phyloP scores from a whole-genome alignment of 2,797 vertebrate species.

The Sebastolobus altivelis region DNA sequence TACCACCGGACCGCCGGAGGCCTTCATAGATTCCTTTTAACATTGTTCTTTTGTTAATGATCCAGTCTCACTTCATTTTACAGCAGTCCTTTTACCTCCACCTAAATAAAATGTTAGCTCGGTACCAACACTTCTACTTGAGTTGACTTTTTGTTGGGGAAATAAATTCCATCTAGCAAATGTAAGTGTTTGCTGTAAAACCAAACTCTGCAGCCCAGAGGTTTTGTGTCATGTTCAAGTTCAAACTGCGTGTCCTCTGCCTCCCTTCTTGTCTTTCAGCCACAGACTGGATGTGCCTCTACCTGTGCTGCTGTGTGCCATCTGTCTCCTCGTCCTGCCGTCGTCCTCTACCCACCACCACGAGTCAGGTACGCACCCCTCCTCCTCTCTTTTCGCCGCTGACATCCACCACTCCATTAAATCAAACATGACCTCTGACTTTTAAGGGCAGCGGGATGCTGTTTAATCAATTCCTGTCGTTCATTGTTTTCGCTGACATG shows the following conservation, averaged over 20 bases:
- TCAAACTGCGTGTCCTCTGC: background rate
- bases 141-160: background rate
- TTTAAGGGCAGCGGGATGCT: background rate
- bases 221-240: background rate
- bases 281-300: conserved; percentile 71
- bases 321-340: conserved; percentile 79
- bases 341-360: conserved; percentile 66
- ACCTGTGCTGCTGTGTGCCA: conserved; percentile 74
- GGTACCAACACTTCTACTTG: background rate
- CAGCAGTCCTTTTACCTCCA: background rate
- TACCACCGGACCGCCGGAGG: too few species aligned
- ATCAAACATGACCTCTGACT: conserved; percentile 51
- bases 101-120: background rate
- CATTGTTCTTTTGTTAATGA: background rate
- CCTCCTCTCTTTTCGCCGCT: background rate
- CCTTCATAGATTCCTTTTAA: background rate
- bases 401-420: conserved; percentile 53
- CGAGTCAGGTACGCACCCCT: conserved; percentile 73
- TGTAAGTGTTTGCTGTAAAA: background rate
- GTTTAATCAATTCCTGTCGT: conserved; percentile 50
- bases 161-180: background rate
- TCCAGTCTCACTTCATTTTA: too few species aligned
- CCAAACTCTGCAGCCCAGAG: background rate
- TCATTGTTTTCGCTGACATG: conserved; percentile 50
- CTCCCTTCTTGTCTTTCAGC: conserved; percentile 2